phyloP scores from a whole-genome alignment of 2,888 invertebrate species.

The Fragum fragum region DNA sequence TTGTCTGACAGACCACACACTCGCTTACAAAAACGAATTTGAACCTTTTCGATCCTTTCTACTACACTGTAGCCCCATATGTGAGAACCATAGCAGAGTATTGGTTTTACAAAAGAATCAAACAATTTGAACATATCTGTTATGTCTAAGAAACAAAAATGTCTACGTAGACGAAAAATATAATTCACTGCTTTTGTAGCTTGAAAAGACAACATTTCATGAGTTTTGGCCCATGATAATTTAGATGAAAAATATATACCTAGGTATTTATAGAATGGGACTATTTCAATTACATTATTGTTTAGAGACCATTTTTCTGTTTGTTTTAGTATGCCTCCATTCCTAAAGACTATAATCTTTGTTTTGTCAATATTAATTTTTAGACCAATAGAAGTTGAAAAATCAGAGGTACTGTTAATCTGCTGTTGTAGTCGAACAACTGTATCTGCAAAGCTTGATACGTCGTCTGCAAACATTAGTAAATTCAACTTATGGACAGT shows the following conservation, averaged over 20 bases:
- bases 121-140: slow-evolving; percentile 12
- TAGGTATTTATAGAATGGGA: slow-evolving; percentile 36
- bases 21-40: slow-evolving; percentile 34
- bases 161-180: slow-evolving; percentile 7
- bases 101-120: slow-evolving; percentile 34
- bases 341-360: slow-evolving; percentile 38
- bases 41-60: slow-evolving; percentile 35
- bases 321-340: slow-evolving; percentile 17
- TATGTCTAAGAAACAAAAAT: slow-evolving; percentile 3
- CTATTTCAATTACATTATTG: slow-evolving; percentile 26
- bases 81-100: slow-evolving; percentile 34
- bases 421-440: slow-evolving; percentile 13
- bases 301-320: slow-evolving; percentile 40
- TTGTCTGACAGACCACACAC: slow-evolving; percentile 18
- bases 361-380: slow-evolving; percentile 28
- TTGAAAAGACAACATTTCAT: slow-evolving; percentile 8
- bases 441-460: slow-evolving; percentile 26
- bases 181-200: slow-evolving; percentile 20
- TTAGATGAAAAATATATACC: slow-evolving; percentile 35
- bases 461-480: slow-evolving; percentile 36
- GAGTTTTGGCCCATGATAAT: slow-evolving; percentile 25
- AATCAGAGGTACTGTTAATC: slow-evolving; percentile 21
- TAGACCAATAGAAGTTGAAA: slow-evolving; percentile 4
- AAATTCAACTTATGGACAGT: slow-evolving; percentile 3
- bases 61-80: slow-evolving; percentile 30